phyloP scores from a whole-genome alignment of 2,888 invertebrate species.

The Ormyrus thymus region DNA sequence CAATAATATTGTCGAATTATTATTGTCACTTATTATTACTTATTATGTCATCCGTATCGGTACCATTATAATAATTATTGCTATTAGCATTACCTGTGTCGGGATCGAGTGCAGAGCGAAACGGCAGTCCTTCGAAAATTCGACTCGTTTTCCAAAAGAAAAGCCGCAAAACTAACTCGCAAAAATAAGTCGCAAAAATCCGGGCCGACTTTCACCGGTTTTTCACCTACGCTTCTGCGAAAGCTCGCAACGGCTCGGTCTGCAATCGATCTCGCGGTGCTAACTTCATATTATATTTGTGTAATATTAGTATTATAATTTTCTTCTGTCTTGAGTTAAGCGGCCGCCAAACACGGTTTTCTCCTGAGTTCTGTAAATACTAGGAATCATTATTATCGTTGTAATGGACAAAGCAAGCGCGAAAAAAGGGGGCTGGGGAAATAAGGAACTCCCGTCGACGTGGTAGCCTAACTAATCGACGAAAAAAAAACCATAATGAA shows the following conservation, averaged over 20 bases:
- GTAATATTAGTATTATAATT: constrained; percentile 67
- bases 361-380: constrained; percentile 65
- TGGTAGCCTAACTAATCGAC: constrained; percentile 60
- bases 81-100: constrained; percentile 61
- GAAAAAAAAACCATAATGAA: constrained; percentile 50
- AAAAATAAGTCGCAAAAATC: not conserved
- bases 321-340: constrained; percentile 56
- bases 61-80: constrained; percentile 61
- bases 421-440: constrained; percentile 57
- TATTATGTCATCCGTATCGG: constrained; percentile 56
- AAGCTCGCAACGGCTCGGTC: constrained; percentile 27
- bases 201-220: too few species aligned
- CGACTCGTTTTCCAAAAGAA: constrained; percentile 25
- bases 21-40: constrained; percentile 63
- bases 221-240: not conserved
- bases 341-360: constrained; percentile 54
- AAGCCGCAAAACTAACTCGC: not conserved
- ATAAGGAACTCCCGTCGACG: constrained; percentile 62
- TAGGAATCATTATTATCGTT: constrained; percentile 63
- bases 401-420: constrained; percentile 56
- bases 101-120: constrained; percentile 65
- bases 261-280: constrained; percentile 45
- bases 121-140: constrained; percentile 31
- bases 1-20: constrained; percentile 61
- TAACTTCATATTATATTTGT: constrained; percentile 64